Percentiles rank a stretch among this genome's conserved stretches.
Conservation (phyloP, 2,113 vertebrate species). For the Ceyx margarethae region DNA sequence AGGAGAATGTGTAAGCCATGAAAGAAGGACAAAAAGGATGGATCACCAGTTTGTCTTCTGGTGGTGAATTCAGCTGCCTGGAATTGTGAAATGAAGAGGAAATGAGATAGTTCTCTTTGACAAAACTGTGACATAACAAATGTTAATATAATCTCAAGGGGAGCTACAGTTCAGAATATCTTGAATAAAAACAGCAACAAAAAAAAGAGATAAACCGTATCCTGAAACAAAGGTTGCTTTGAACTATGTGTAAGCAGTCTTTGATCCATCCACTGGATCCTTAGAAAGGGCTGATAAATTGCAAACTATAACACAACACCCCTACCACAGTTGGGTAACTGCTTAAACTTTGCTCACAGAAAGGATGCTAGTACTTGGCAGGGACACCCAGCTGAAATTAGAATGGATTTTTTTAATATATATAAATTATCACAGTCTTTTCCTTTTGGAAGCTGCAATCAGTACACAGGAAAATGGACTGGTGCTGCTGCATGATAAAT, state of each 20-base stretch:
- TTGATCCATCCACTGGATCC: conserved; percentile 52
- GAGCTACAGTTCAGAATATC: conserved; percentile 15
- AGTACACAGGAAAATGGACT: neutral
- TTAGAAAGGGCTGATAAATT: conserved; percentile 3
- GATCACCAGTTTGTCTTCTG: conserved; percentile 37
- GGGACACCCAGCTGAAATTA: neutral
- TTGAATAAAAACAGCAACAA: neutral
- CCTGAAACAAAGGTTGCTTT: conserved; percentile 44
- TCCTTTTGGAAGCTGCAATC: conserved; percentile 6
- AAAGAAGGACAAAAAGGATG: neutral
- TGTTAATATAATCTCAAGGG: conserved; percentile 43
- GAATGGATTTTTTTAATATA: neutral
- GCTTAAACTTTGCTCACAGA: neutral
- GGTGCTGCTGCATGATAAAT: conserved; percentile 17
- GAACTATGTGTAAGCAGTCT: conserved; percentile 47
- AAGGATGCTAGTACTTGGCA: neutral
- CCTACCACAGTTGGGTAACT: neutral
- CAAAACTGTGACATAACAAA: conserved; percentile 49
- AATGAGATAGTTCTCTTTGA: conserved; percentile 38
- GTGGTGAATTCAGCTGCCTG: conserved; percentile 43
- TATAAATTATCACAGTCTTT: neutral
- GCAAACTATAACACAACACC: neutral
- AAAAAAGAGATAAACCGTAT: conserved; percentile 28
- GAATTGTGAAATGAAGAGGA: conserved; percentile 7
- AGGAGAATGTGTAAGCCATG: conserved; percentile 36